Evolutionary conservation across 1,140 invertebrate genomes (phyloP).

Genomic region (Heterodera schachtii): DNA sequence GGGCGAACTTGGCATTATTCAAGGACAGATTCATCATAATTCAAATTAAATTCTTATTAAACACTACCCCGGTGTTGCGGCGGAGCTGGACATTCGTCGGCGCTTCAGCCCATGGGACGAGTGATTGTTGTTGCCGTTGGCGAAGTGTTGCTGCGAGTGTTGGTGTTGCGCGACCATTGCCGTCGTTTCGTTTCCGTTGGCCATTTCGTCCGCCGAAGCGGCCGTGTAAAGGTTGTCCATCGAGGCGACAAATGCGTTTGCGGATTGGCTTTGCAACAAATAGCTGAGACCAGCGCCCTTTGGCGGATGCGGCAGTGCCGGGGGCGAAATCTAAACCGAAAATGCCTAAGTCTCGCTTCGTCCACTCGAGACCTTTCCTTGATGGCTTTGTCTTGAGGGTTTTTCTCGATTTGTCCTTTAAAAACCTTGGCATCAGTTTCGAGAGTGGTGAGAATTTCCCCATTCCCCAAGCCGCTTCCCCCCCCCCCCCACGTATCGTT

Average conservation of each 20-base stretch:
- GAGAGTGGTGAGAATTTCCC: too few relatives aligned
- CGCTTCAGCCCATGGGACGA: background rate
- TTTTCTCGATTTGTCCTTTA: too few relatives aligned
- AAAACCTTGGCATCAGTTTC: too few relatives aligned
- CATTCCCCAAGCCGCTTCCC: too few relatives aligned
- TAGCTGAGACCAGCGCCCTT: slow-evolving; percentile 15
- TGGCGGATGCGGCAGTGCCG: slow-evolving; percentile 3
- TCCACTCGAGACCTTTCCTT: too few relatives aligned
- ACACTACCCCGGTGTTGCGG: background rate
- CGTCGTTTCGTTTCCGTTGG: background rate
- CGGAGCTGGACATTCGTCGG: slow-evolving; percentile 7
- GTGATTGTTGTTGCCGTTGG: background rate
- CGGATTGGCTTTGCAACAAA: slow-evolving; percentile 12
- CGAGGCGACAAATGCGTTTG: slow-evolving; percentile 14
- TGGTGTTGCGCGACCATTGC: background rate
- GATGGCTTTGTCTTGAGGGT: too few relatives aligned
- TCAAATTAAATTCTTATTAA: too few relatives aligned
- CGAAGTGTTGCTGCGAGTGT: slow-evolving; percentile 5
- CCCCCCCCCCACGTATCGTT: too few relatives aligned
- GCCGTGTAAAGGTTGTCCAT: slow-evolving; percentile 17
- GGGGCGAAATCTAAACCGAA: slow-evolving; percentile 26
- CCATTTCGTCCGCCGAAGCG: background rate
- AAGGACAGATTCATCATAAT: too few relatives aligned
- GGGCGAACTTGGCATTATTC: too few relatives aligned
- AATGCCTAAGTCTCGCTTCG: too few relatives aligned